Percentiles rank a stretch among this genome's conserved stretches.
Evolutionary conservation across 1,140 invertebrate species (phyloP).

Genomic region (Latrodectus geometricus): DNA sequence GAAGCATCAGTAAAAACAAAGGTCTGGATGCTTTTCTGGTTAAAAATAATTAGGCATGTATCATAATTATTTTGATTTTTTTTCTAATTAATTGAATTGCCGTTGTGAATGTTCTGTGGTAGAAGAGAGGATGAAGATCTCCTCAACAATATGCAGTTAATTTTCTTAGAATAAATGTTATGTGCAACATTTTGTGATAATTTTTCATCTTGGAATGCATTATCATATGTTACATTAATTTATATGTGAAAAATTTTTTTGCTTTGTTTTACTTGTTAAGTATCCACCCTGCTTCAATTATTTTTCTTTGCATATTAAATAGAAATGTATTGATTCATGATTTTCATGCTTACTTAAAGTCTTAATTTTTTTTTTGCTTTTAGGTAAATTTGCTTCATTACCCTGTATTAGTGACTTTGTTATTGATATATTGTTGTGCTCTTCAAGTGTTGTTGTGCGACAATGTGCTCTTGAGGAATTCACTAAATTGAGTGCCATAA

Average conservation of each 20-base stretch:
- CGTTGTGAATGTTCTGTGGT: too few relatives aligned
- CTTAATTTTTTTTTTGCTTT: slow-evolving; percentile 2
- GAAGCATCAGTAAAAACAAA: too few relatives aligned
- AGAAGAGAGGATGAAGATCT: not conserved
- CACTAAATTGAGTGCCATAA: slow-evolving; percentile 67
- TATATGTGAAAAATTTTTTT: not conserved
- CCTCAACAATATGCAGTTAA: too few relatives aligned
- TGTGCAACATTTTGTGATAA: too few relatives aligned
- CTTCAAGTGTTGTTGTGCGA: slow-evolving; percentile 69
- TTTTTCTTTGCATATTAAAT: not conserved
- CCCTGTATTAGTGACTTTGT: slow-evolving; percentile 72
- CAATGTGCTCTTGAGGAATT: slow-evolving; percentile 71
- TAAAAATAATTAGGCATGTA: too few relatives aligned
- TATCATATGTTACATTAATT: too few relatives aligned
- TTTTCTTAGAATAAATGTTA: too few relatives aligned
- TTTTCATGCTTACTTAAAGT: not conserved
- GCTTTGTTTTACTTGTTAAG: not conserved
- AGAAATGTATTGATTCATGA: not conserved
- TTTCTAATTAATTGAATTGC: too few relatives aligned
- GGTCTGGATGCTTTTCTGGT: too few relatives aligned
- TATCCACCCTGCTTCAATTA: not conserved
- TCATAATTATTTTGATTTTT: too few relatives aligned
- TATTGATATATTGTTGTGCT: slow-evolving; percentile 73
- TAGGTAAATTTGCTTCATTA: slow-evolving; percentile 70
- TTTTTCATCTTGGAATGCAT: too few relatives aligned